These are phyloP conservation scores for Mycalesis mineus DNA, from an alignment of 2,888 invertebrate genomes.

Conservation along the genomic window DNA sequence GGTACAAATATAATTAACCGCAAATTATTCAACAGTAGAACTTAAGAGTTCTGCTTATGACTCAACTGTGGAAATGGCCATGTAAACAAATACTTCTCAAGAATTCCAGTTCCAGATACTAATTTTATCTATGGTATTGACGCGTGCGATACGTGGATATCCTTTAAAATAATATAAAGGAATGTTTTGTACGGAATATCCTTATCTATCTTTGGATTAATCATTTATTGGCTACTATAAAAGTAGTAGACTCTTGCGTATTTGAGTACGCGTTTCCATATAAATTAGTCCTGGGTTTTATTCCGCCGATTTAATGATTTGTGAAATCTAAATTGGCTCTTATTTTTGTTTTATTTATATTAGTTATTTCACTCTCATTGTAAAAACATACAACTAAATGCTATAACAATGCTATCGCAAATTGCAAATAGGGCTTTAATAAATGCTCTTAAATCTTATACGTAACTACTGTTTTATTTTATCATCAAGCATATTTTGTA, in stretches of 20 bases:
- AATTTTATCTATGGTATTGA: conserved; percentile 1
- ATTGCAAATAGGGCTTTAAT: no score
- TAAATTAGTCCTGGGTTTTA: no score
- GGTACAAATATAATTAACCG: background rate
- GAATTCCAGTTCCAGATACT: conserved; percentile 3
- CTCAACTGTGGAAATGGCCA: conserved; percentile 10
- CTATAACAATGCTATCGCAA: no score
- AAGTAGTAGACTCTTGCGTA: background rate
- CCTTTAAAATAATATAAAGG: background rate
- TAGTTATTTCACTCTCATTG: no score
- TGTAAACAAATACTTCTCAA: conserved; percentile 3
- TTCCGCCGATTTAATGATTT: no score
- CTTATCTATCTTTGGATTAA: background rate
- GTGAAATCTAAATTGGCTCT: no score
- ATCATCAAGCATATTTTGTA: background rate
- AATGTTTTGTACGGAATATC: background rate
- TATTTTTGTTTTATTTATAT: no score
- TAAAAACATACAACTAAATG: no score
- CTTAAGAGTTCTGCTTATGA: background rate
- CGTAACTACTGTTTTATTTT: background rate
- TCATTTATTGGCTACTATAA: background rate
- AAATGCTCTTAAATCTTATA: background rate
- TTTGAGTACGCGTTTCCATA: no score
- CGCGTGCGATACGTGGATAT: background rate
- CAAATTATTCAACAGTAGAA: background rate